phyloP scores from a whole-genome alignment of 2,113 vertebrate genomes.

The Oncorhynchus kisutch region DNA sequence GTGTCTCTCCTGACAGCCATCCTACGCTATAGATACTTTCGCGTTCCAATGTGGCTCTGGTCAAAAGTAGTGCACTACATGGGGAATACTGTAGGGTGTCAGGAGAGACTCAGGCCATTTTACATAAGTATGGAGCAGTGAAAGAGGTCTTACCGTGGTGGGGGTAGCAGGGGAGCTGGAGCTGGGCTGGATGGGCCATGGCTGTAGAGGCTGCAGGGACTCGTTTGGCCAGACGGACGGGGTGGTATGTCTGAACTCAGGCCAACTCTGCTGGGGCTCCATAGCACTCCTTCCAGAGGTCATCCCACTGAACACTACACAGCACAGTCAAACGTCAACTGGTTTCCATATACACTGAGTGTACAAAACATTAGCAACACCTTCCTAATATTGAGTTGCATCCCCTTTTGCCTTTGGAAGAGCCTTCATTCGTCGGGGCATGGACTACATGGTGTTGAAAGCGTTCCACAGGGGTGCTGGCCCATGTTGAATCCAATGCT shows the following conservation, averaged over 20 bases:
- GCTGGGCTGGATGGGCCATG: constrained; percentile 77
- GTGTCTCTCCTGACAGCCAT: too few relatives aligned
- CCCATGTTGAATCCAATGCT: too few relatives aligned
- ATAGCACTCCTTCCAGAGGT: constrained; percentile 70
- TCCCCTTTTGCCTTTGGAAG: too few relatives aligned
- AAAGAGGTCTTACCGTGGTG: constrained; percentile 75
- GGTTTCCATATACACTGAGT: neutral
- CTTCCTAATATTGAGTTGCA: too few relatives aligned
- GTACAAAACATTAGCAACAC: too few relatives aligned
- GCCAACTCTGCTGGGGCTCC: constrained; percentile 81
- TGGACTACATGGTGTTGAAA: too few relatives aligned
- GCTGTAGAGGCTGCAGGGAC: constrained; percentile 72
- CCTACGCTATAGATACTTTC: too few relatives aligned
- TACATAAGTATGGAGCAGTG: neutral
- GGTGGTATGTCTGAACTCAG: constrained; percentile 67
- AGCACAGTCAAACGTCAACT: neutral
- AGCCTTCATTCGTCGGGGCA: too few relatives aligned
- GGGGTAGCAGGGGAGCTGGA: constrained; percentile 78
- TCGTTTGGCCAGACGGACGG: constrained; percentile 45
- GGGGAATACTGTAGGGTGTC: neutral
- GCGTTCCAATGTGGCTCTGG: neutral
- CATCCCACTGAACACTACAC: constrained; percentile 82
- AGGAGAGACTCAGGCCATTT: neutral
- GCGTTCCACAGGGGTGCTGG: too few relatives aligned
- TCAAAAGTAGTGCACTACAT: neutral